These are phyloP conservation scores for Amorpha juglandis DNA, from an alignment of 2,888 invertebrate genomes.

Conservation along the genomic window DNA sequence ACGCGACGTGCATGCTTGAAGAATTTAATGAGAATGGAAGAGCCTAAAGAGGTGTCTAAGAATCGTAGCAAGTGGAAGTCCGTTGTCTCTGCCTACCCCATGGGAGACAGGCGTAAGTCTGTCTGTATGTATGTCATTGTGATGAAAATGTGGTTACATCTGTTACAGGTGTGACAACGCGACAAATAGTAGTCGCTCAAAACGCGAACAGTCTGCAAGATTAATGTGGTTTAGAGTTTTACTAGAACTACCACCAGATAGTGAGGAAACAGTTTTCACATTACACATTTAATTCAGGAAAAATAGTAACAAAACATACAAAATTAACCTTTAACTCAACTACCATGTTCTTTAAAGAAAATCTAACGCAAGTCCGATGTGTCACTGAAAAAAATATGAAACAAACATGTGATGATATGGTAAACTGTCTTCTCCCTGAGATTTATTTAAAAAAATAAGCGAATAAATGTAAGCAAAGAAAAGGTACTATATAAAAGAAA, in stretches of 20 bases:
- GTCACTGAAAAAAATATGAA: too few species aligned
- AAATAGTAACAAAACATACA: not conserved
- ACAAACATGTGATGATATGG: not conserved
- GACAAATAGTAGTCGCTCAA: slow-evolving; percentile 46
- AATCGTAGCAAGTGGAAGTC: too few species aligned
- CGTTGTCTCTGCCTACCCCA: too few species aligned
- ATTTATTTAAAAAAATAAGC: slow-evolving; percentile 1
- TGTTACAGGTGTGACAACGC: not conserved
- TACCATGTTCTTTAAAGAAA: not conserved
- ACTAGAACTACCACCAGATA: slow-evolving; percentile 63
- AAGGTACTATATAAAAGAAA: not conserved
- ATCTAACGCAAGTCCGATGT: not conserved
- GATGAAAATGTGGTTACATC: too few species aligned
- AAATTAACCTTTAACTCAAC: not conserved
- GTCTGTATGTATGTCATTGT: too few species aligned
- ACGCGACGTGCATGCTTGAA: too few species aligned
- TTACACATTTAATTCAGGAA: slow-evolving; percentile 29
- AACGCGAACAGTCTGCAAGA: slow-evolving; percentile 61
- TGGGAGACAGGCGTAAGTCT: too few species aligned
- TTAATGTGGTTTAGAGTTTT: slow-evolving; percentile 71
- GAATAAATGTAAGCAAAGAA: not conserved
- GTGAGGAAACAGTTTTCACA: slow-evolving; percentile 48
- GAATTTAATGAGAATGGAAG: too few species aligned
- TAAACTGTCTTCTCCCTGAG: not conserved
- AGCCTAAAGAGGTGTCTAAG: too few species aligned